These are phyloP conservation scores for Asteroscopus sphinx DNA, from an alignment of 2,888 invertebrate species.

Conservation along the genomic window DNA sequence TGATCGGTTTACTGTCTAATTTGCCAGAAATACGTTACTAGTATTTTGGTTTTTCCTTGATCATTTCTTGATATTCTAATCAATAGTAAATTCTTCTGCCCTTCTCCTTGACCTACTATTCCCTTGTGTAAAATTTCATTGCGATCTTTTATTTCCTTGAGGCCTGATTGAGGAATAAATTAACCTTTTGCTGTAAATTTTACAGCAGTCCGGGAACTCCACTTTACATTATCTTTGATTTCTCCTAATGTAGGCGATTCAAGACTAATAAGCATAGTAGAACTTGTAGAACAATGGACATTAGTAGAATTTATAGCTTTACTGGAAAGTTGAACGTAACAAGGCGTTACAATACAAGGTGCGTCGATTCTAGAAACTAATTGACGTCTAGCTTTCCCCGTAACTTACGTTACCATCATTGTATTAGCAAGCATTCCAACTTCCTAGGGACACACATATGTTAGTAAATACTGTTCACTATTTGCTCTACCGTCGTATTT, in stretches of 20 bases:
- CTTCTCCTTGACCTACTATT: constrained; percentile 27
- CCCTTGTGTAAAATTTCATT: constrained; percentile 35
- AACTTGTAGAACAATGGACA: too few species aligned
- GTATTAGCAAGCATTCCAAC: constrained; percentile 17
- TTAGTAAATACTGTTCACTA: constrained; percentile 35
- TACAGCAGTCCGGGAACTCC: constrained; percentile 7
- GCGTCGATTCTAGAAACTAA: constrained; percentile 33
- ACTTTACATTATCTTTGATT: too few species aligned
- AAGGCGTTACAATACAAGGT: constrained; percentile 21
- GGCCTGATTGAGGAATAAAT: constrained; percentile 42
- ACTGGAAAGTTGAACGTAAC: constrained; percentile 17
- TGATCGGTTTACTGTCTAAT: neutral
- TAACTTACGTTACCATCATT: constrained; percentile 25
- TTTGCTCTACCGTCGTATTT: constrained; percentile 25
- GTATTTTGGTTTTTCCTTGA: constrained; percentile 1
- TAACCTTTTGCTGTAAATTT: constrained; percentile 25
- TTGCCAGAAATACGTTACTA: neutral
- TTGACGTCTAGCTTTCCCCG: constrained; percentile 35
- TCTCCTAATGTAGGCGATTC: too few species aligned
- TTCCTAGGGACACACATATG: constrained; percentile 20
- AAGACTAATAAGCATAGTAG: too few species aligned
- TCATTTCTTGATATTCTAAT: constrained; percentile 9
- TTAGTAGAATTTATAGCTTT: too few species aligned
- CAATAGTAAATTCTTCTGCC: constrained; percentile 14
- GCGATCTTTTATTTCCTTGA: constrained; percentile 33